Evolutionary conservation across 2,888 invertebrate species (phyloP), one percentile per base, ranked within the genome.

Genomic region (Homarus gammarus): DNA sequence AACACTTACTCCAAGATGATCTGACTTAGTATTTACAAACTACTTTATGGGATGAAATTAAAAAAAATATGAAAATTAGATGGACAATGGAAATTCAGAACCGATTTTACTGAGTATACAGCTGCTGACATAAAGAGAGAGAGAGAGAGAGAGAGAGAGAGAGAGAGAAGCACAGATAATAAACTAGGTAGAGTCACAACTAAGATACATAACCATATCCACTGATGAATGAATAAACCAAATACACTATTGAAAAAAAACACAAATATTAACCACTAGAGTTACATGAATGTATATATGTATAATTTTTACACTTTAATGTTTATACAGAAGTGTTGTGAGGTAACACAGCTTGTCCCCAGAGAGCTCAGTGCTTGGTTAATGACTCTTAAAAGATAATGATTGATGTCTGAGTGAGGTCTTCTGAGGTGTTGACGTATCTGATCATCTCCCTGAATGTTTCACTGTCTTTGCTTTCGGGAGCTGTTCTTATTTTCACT

Each of bases 21-120:
- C 56, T 36, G 77, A 64, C 84, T 75, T 77, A 56, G 33, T 85
- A 85, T 85, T 68, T 85, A 85, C 85, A 85, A 40, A 31, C 77
- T 64, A 56, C 79, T 38, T 12, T 49, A 51, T 33, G 78, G 15
- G 31, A 56, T 36, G 33, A 36, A 27, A 56, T 15, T 31, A 49
- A 56, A 56, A 79, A 79, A n/a, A n/a, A n/a, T n/a, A n/a, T n/a
- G n/a, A n/a, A n/a, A n/a, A n/a, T n/a, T n/a, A n/a, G n/a, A n/a
- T n/a, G n/a, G n/a, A n/a, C n/a, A n/a, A n/a, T n/a, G n/a, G n/a
- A n/a, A n/a, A n/a, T n/a, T n/a, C n/a, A n/a, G n/a, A n/a, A n/a
- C n/a, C n/a, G n/a, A n/a, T n/a, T n/a, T n/a, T n/a, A n/a, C n/a
- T n/a, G n/a, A n/a, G n/a, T n/a, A n/a, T n/a, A n/a, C n/a, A n/a